These are phyloP conservation scores for Himantopus leucocephalus DNA, from an alignment of 2,113 vertebrate species.

Conservation along the genomic window DNA sequence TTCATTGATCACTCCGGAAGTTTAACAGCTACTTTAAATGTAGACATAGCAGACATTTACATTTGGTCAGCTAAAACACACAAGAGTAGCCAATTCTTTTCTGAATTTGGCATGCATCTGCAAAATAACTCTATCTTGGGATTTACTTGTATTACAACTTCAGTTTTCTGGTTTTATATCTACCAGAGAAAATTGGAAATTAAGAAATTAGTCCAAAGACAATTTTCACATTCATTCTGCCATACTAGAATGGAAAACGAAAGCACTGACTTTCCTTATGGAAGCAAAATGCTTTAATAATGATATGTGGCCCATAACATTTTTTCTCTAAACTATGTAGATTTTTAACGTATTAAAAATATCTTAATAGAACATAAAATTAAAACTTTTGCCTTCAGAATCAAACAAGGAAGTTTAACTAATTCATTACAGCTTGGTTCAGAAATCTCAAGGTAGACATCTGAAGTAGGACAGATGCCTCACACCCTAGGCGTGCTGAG, in stretches of 20 bases:
- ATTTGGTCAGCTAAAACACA: not conserved
- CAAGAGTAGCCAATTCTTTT: not conserved
- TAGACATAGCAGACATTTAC: not conserved
- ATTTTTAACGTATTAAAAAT: not conserved
- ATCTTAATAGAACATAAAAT: not conserved
- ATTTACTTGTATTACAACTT: not conserved
- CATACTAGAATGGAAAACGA: not conserved
- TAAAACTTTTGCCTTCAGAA: not conserved
- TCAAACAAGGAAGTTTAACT: not conserved
- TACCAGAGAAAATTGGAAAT: not conserved
- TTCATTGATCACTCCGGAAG: accelerated
- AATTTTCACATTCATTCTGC: not conserved
- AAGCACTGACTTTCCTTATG: not conserved
- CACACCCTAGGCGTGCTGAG: not conserved
- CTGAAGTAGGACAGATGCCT: not conserved
- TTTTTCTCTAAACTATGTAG: not conserved
- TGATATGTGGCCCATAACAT: accelerated
- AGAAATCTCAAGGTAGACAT: not conserved
- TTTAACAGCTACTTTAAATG: not conserved
- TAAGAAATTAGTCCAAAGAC: not conserved
- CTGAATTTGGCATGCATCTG: not conserved
- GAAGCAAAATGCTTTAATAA: not conserved
- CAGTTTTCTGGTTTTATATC: not conserved
- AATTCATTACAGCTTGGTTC: not conserved
- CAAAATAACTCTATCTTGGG: not conserved